Evolutionary conservation across 2,113 vertebrate genomes (phyloP).

Genomic region (Semnopithecus entellus): DNA sequence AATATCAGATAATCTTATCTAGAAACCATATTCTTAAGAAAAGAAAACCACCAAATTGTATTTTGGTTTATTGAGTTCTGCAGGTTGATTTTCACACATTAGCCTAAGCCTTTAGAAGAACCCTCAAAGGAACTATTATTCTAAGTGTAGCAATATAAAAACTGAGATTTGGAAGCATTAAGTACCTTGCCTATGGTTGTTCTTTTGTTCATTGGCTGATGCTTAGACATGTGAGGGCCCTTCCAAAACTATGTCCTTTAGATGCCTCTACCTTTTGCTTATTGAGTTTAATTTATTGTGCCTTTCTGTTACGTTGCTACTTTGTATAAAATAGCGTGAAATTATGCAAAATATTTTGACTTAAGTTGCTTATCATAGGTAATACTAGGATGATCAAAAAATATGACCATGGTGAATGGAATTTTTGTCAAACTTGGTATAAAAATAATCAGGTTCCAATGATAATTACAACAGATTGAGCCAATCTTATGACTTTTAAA

Average conservation of each 20-base stretch:
- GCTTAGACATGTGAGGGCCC: not conserved
- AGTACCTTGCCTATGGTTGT: not conserved
- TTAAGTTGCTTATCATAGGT: not conserved
- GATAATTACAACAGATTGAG: not conserved
- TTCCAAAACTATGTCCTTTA: not conserved
- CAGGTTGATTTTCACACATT: not conserved
- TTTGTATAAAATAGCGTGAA: not conserved
- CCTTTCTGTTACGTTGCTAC: not conserved
- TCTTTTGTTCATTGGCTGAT: not conserved
- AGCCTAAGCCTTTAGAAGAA: not conserved
- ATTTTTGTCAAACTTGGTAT: conserved; percentile 2
- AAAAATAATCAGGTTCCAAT: not conserved
- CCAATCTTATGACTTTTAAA: not conserved
- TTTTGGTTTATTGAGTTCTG: not conserved
- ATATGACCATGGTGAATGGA: not conserved
- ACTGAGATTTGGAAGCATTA: not conserved
- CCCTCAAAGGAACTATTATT: not conserved
- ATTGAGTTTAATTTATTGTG: not conserved
- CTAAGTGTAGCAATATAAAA: not conserved
- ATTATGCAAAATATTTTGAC: not conserved
- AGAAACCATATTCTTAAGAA: not conserved
- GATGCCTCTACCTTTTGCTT: not conserved
- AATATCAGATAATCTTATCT: not conserved
- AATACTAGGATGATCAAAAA: not conserved
- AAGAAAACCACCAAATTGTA: not conserved